Evolutionary conservation across 2,113 vertebrate species (phyloP).

Genomic region (Propithecus coquereli): DNA sequence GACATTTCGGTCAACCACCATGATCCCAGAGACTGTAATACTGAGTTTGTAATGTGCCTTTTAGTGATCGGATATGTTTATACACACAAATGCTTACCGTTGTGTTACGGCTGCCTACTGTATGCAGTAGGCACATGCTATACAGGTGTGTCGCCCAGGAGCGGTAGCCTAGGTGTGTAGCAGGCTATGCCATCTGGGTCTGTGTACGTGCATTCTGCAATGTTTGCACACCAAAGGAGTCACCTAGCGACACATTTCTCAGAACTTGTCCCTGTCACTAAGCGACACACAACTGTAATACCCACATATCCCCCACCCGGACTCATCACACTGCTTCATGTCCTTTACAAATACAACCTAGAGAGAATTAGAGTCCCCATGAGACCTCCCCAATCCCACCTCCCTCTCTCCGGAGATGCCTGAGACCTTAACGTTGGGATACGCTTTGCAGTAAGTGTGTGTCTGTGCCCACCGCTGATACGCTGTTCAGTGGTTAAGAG

Average conservation of each 20-base stretch:
- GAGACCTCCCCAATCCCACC: not conserved
- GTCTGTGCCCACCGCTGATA: not conserved
- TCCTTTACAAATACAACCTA: not conserved
- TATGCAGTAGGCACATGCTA: not conserved
- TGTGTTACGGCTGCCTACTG: not conserved
- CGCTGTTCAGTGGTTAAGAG: not conserved
- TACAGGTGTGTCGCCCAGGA: not conserved
- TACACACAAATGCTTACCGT: not conserved
- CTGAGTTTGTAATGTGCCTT: not conserved
- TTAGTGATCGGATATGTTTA: not conserved
- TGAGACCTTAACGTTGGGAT: rapidly evolving
- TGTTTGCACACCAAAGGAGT: not conserved
- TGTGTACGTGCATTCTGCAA: not conserved
- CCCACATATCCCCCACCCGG: not conserved
- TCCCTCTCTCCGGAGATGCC: not conserved
- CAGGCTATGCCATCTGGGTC: not conserved
- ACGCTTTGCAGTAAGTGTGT: not conserved
- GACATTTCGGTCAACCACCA: not conserved
- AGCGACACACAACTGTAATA: not conserved
- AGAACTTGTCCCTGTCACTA: not conserved
- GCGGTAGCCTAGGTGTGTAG: not conserved
- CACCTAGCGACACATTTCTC: not conserved
- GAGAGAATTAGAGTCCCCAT: not conserved
- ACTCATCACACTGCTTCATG: not conserved
- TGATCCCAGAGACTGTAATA: not conserved